Percentiles rank a stretch among this genome's conserved stretches.
Evolutionary conservation across 2,113 vertebrate genomes (phyloP).

Genomic region (Telmatochromis bifrenatus): DNA sequence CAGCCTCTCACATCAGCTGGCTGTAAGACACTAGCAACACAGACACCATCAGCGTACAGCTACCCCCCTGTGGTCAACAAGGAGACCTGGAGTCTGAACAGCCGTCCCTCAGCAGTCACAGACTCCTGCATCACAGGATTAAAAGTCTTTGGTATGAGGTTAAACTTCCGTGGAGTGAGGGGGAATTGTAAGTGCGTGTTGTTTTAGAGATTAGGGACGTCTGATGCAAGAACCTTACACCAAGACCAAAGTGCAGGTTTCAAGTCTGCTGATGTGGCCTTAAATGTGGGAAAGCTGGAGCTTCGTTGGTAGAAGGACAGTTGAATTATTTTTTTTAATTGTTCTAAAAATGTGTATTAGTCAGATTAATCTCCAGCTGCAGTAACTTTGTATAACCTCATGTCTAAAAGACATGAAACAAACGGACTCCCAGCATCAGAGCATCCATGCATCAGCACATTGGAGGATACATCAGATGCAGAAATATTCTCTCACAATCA

Average conservation of each 20-base stretch:
- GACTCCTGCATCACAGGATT: slow-evolving; percentile 30
- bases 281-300: neutral
- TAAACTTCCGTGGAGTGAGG: neutral
- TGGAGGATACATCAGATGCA: neutral
- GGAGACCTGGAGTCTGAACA: neutral
- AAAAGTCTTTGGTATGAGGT: slow-evolving; percentile 33
- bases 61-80: neutral
- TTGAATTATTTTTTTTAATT: neutral
- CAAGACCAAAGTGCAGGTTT: slow-evolving; percentile 39
- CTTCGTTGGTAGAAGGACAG: neutral
- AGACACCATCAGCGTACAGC: slow-evolving; percentile 5
- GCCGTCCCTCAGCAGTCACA: neutral
- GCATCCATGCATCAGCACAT: neutral
- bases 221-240: slow-evolving; percentile 2
- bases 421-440: neutral
- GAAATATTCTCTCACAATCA: neutral
- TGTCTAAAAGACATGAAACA: neutral
- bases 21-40: slow-evolving; percentile 50
- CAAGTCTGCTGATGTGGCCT: neutral
- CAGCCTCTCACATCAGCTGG: slow-evolving; percentile 45
- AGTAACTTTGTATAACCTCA: neutral
- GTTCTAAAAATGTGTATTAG: neutral
- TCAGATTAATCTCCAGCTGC: neutral
- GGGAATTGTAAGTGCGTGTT: neutral
- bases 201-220: slow-evolving; percentile 34